phyloP scores from a whole-genome alignment of 2,113 vertebrate species.

The Lophius piscatorius region DNA sequence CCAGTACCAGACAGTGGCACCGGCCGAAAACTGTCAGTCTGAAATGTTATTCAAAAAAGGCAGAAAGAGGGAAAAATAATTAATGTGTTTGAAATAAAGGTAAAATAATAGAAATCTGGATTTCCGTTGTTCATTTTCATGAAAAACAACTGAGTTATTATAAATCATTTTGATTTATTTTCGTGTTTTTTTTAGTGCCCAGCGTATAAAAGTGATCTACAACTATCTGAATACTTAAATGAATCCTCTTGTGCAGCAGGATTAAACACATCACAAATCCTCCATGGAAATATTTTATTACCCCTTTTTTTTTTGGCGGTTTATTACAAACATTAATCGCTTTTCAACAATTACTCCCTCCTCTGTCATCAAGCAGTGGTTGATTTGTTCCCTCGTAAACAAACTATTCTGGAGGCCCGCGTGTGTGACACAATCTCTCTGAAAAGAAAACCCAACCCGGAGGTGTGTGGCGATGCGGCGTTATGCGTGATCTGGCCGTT shows the following conservation, averaged over 20 bases:
- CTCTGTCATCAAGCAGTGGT: constrained; percentile 48
- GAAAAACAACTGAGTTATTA: no score
- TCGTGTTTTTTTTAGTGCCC: neutral
- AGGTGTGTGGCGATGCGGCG: constrained; percentile 45
- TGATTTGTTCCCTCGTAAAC: constrained; percentile 56
- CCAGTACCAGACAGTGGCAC: no score
- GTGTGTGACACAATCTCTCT: constrained; percentile 39
- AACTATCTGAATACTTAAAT: constrained; percentile 23
- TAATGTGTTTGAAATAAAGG: neutral
- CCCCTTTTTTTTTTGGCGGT: constrained; percentile 36
- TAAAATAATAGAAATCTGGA: neutral
- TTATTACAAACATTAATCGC: constrained; percentile 60
- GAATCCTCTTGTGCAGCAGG: constrained; percentile 16
- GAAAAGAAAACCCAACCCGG: constrained; percentile 26
- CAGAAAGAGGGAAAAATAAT: no score
- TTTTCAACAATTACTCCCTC: constrained; percentile 58
- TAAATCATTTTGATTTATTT: constrained; percentile 4
- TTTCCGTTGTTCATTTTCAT: neutral
- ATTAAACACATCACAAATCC: no score
- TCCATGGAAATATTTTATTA: constrained; percentile 42
- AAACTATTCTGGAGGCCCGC: constrained; percentile 1
- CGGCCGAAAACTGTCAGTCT: no score
- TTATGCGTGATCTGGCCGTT: constrained; percentile 43
- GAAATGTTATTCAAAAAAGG: neutral
- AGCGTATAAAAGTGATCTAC: neutral